A percentile compares a stretch with the other conserved stretches of the same genome.
These are phyloP conservation scores for Myotis pilosus DNA, from an alignment of 2,797 vertebrate genomes.

Conservation along the genomic window DNA sequence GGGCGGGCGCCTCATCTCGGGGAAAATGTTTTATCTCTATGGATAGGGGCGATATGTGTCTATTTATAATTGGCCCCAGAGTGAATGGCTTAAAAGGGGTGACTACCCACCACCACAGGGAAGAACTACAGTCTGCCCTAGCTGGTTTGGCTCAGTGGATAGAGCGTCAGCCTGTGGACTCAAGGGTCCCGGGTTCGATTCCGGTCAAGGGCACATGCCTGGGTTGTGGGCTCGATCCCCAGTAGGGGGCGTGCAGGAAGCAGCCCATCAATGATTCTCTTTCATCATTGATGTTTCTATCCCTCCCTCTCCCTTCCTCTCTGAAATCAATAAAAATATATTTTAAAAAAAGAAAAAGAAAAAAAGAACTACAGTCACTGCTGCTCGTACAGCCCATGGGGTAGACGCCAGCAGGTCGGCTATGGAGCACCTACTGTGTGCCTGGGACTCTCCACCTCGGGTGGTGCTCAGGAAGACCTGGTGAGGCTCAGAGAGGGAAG, in stretches of 20 bases:
- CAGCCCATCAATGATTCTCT: no score
- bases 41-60: constrained; percentile 59
- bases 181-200: no score
- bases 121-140: background rate
- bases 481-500: background rate
- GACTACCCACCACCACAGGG: background rate
- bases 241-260: no score
- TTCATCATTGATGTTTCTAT: no score
- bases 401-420: background rate
- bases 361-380: background rate
- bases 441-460: no score
- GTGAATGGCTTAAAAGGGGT: constrained; percentile 54
- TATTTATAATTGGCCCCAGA: constrained; percentile 69
- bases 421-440: constrained; percentile 5
- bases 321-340: no score
- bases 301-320: no score
- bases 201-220: no score
- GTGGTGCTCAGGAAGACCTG: background rate
- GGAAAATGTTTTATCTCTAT: constrained; percentile 58
- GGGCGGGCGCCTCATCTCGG: constrained; percentile 19
- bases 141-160: no score
- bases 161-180: no score
- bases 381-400: background rate
- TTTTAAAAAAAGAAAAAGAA: no score
- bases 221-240: no score